Evolutionary conservation across 2,888 invertebrate species (phyloP), one percentile per base, ranked within the genome.

Genomic region (Trissoscelio sp.): DNA sequence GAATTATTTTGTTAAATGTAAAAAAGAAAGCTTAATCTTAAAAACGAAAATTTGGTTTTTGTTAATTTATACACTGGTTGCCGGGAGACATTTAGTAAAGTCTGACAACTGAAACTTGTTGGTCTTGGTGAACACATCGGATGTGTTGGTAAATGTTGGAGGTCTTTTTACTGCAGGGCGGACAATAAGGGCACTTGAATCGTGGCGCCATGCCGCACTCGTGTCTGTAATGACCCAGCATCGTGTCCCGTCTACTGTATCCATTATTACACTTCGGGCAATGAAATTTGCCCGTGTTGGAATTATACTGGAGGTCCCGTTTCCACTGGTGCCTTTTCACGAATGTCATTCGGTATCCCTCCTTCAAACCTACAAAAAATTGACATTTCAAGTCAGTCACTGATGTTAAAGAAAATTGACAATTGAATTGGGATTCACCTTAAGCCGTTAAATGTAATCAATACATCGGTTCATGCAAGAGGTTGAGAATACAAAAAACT

Each of bases 251-350:
- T 53, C 90, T 88, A 14, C 89, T 87, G 79, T 92, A 92, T 48
- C 89, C 89, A 79, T 89, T 91, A 85, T 90, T 89, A 84, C 92
- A 92, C 62, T 87, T 89, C 5, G 91, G 90, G 85, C 92, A 92
- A 74, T 90, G 91, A 83, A 86, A 91, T 70, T 89, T 91, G 28
- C 90, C 89, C 22, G 89, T 90, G 37, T 70, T 79, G 48, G 85
- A 82, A 83, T 89, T 89, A 81, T 83, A 88, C 57, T 86, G 82
- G 20, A 82, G 64, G 64, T 88, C 86, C 44, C 85, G 84, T 66
- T 83, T 86, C 84, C 81, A 85, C 51, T 78, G 64, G 66, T 85
- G 82, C 77, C 87, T 87, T 83, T 86, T 86, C 53, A 80, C 44
- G 48, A 80, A 84, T 20, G 77, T 46, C 18, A 72, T 12, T 0